Evolutionary conservation across 2,113 vertebrate genomes (phyloP).

Genomic region (Sardina pilchardus): DNA sequence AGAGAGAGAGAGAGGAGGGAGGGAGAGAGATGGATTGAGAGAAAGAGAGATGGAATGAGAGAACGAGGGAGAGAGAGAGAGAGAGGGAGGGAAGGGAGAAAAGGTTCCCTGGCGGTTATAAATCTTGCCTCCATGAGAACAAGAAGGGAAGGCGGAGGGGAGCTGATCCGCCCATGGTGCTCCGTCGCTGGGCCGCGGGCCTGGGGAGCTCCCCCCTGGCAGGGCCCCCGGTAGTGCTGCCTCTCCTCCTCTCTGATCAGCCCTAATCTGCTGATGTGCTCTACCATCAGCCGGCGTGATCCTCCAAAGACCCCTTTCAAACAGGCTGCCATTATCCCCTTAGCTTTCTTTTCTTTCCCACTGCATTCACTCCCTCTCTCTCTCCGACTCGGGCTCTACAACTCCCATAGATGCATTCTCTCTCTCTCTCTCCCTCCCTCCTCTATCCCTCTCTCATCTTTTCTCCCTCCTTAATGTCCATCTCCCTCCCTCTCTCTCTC

Average conservation of each 20-base stretch:
- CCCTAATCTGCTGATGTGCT: constrained; percentile 61
- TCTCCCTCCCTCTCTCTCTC: constrained; percentile 41
- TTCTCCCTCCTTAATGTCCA: constrained; percentile 50
- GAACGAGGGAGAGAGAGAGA: constrained; percentile 3
- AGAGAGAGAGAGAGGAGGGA: constrained; percentile 32
- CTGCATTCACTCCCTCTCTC: constrained; percentile 38
- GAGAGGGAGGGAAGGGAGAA: constrained; percentile 15
- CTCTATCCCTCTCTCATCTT: not conserved
- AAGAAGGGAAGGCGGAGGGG: constrained; percentile 1
- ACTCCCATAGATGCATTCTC: not conserved
- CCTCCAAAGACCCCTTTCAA: constrained; percentile 34
- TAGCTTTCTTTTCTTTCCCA: constrained; percentile 45
- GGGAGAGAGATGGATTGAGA: constrained; percentile 26
- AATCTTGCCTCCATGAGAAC: constrained; percentile 45
- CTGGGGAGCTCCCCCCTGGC: constrained; percentile 12
- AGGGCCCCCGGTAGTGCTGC: not conserved
- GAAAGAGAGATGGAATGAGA: constrained; percentile 32
- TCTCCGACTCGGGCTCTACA: not conserved
- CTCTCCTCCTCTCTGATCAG: constrained; percentile 41
- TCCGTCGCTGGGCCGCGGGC: constrained; percentile 34
- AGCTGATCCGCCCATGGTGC: constrained; percentile 43
- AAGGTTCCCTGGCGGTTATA: constrained; percentile 51
- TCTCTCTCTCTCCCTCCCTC: constrained; percentile 37
- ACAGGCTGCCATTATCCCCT: constrained; percentile 44
- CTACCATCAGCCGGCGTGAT: constrained; percentile 31